Evolutionary conservation across 2,888 invertebrate genomes (phyloP).

Genomic region (Anoncus sp.): DNA sequence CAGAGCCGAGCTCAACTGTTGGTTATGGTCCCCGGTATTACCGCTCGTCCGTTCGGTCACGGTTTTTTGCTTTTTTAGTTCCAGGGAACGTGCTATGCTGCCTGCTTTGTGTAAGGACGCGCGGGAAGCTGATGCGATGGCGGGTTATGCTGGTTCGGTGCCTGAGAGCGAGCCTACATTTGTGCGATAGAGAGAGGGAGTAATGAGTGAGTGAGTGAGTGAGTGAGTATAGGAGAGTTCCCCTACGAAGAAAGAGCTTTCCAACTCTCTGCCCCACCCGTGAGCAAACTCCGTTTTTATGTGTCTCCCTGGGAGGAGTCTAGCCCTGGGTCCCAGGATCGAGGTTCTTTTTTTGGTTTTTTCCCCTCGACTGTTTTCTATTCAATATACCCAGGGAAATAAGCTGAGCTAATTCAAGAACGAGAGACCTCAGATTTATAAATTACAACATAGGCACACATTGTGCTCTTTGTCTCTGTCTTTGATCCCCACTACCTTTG

Average conservation of each 20-base stretch:
- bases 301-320: conserved; percentile 45
- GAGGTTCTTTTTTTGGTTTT: conserved; percentile 4
- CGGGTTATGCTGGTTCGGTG: conserved; percentile 53
- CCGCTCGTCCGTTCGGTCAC: conserved; percentile 35
- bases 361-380: not conserved
- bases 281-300: conserved; percentile 37
- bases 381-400: not conserved
- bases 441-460: not conserved
- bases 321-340: conserved; percentile 43
- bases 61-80: conserved; percentile 53
- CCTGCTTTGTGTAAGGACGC: conserved; percentile 67
- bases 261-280: conserved; percentile 64
- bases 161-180: conserved; percentile 44
- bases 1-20: conserved; percentile 60
- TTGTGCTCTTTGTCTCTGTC: conserved; percentile 38
- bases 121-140: conserved; percentile 67
- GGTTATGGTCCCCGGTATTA: conserved; percentile 60
- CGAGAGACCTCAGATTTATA: conserved; percentile 14
- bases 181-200: conserved; percentile 39
- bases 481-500: conserved; percentile 6
- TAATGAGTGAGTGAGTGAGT: conserved; percentile 33
- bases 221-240: conserved; percentile 51
- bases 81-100: conserved; percentile 60
- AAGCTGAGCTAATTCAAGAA: conserved; percentile 5
- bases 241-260: conserved; percentile 59